Percentiles rank a stretch among this genome's conserved stretches.
Evolutionary conservation across 2,888 invertebrate genomes (phyloP).

Genomic region (Hymenopus coronatus): DNA sequence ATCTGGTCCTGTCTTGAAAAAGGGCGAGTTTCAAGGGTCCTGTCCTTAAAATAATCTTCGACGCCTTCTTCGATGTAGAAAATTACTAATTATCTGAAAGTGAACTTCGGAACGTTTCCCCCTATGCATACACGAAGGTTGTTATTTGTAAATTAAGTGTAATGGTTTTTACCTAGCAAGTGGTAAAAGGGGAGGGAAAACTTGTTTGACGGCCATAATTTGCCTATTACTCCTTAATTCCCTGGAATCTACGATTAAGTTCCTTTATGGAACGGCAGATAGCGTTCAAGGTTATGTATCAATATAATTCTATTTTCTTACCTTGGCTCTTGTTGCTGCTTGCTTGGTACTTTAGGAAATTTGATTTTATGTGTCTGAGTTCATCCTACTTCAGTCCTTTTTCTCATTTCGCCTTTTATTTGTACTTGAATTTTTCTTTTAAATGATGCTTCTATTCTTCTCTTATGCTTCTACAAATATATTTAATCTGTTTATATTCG

Average conservation of each 20-base stretch:
- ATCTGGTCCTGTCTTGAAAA: background rate
- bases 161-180: background rate
- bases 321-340: background rate
- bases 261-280: background rate
- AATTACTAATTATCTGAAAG: background rate
- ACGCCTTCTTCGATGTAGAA: background rate
- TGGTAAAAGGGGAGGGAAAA: background rate
- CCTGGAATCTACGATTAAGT: background rate
- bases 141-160: background rate
- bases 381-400: background rate
- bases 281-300: background rate
- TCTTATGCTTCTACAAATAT: too few relatives aligned
- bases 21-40: background rate
- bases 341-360: background rate
- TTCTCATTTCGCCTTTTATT: background rate
- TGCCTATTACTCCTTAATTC: background rate
- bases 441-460: background rate
- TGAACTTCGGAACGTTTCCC: background rate
- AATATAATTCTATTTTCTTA: background rate
- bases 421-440: background rate
- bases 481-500: too few relatives aligned
- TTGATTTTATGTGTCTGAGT: background rate
- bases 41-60: background rate
- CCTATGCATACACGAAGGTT: background rate
- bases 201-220: background rate